These are phyloP conservation scores for Australoheros scitulus DNA, from an alignment of 2,113 vertebrate genomes.

Conservation along the genomic window DNA sequence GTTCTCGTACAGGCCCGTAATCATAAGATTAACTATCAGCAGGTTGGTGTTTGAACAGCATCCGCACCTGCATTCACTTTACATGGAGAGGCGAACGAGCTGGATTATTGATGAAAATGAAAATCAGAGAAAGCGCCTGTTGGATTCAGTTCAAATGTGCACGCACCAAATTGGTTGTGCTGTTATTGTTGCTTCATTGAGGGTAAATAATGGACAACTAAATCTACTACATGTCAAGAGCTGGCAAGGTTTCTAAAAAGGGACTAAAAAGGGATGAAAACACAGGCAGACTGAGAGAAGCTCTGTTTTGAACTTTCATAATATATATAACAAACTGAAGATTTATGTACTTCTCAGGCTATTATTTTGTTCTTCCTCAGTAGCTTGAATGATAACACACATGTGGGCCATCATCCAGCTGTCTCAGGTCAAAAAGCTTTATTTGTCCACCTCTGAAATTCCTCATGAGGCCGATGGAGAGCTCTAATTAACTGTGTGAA, in stretches of 20 bases:
- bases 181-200: conserved; percentile 1
- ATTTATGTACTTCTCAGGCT: background rate
- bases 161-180: conserved; percentile 11
- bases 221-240: conserved; percentile 10
- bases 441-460: conserved; percentile 55
- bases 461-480: conserved; percentile 35
- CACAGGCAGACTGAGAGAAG: background rate
- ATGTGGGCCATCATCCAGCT: conserved; percentile 10
- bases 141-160: conserved; percentile 11
- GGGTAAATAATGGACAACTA: background rate
- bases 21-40: conserved; percentile 6
- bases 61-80: conserved; percentile 44
- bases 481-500: conserved; percentile 51
- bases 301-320: background rate
- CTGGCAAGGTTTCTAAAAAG: conserved; percentile 28
- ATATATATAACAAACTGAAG: background rate
- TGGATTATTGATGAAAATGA: conserved; percentile 37
- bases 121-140: background rate
- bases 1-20: conserved; percentile 5
- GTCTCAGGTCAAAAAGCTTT: conserved; percentile 42
- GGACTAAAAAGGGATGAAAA: background rate
- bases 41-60: conserved; percentile 14
- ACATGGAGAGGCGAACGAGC: background rate
- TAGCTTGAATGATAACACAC: background rate
- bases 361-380: background rate